A percentile compares a stretch with the other conserved stretches of the same genome.
These are phyloP conservation scores for Platorchestia sp. DNA, from an alignment of 1,140 invertebrate species.

Conservation along the genomic window DNA sequence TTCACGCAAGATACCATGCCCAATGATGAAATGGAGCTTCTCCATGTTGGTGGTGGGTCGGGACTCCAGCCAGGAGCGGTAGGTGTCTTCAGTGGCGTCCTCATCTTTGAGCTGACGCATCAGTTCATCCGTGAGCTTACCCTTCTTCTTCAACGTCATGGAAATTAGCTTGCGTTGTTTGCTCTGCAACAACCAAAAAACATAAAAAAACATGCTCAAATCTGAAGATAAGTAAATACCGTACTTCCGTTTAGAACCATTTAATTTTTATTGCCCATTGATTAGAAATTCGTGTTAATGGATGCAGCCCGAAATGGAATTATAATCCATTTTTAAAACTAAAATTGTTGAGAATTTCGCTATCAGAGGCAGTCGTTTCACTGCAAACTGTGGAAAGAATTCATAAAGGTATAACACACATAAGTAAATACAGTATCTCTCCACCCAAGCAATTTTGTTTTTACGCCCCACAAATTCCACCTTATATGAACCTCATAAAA, in stretches of 20 bases:
- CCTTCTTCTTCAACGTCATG: constrained; percentile 95
- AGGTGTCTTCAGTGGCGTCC: constrained; percentile 92
- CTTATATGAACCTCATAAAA: too few relatives aligned
- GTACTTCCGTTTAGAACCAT: background rate
- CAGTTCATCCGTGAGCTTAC: constrained; percentile 96
- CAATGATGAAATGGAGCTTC: constrained; percentile 99
- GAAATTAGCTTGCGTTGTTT: constrained; percentile 97
- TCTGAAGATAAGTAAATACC: too few relatives aligned
- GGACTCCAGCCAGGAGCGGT: constrained; percentile 96
- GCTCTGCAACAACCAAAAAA: constrained; percentile 60
- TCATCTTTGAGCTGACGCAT: constrained; percentile 87
- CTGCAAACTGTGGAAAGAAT: too few relatives aligned
- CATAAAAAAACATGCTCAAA: too few relatives aligned
- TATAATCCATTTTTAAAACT: background rate
- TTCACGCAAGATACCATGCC: constrained; percentile 95
- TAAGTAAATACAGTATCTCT: too few relatives aligned
- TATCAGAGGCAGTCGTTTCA: too few relatives aligned
- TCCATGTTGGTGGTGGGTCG: constrained; percentile 97
- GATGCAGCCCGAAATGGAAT: background rate
- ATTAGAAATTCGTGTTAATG: background rate
- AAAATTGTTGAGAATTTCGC: background rate
- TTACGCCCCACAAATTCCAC: too few relatives aligned
- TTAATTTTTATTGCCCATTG: background rate
- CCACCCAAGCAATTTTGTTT: too few relatives aligned
- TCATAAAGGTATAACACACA: too few relatives aligned